Evolutionary conservation across 2,888 invertebrate species (phyloP).

Genomic region (Cancer borealis): DNA sequence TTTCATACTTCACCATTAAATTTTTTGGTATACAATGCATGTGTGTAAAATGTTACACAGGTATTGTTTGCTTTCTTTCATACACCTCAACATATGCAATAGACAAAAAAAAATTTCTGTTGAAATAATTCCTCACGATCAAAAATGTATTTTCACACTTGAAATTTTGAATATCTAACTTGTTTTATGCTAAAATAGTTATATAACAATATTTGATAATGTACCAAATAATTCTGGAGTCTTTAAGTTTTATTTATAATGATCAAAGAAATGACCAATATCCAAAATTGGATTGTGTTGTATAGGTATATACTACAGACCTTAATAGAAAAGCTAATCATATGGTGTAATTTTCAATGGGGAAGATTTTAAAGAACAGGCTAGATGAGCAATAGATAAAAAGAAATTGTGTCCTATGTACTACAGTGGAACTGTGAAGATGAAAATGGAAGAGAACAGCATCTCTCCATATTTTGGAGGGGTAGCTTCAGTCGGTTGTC

Average conservation of each 20-base stretch:
- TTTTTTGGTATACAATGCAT: background rate
- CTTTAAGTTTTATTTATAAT: background rate
- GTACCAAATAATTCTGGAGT: background rate
- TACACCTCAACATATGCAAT: background rate
- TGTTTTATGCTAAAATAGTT: background rate
- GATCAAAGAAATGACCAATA: background rate
- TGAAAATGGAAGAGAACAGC: background rate
- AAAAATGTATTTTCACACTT: background rate
- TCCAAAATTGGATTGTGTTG: background rate
- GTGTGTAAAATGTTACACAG: background rate
- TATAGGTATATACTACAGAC: background rate
- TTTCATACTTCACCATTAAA: background rate
- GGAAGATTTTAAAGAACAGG: background rate
- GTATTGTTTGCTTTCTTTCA: background rate
- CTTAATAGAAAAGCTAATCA: background rate
- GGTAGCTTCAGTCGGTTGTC: conserved; percentile 21
- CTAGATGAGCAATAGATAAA: background rate
- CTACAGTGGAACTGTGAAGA: background rate
- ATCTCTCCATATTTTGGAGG: conserved; percentile 3
- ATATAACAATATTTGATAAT: background rate
- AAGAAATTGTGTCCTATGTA: background rate
- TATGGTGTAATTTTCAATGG: background rate
- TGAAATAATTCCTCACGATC: background rate
- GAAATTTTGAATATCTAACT: background rate
- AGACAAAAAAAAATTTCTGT: background rate